These are phyloP conservation scores for Drosophila orena DNA, from an alignment of 1,140 invertebrate species.

Conservation along the genomic window DNA sequence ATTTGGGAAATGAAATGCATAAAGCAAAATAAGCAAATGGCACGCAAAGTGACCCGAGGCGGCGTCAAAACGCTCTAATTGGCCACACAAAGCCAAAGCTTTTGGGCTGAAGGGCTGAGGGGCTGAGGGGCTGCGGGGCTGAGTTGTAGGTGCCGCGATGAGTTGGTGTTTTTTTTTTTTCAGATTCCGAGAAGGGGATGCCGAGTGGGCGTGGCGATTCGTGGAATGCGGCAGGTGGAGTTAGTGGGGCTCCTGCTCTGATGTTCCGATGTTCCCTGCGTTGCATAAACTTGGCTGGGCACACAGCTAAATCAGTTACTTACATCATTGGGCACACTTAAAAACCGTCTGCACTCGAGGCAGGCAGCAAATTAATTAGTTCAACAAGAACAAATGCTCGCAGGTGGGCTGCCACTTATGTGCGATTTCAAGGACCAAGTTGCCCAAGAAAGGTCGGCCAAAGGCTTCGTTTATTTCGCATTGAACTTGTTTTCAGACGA, in stretches of 20 bases:
- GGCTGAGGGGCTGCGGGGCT: background rate
- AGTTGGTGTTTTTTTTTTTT: conserved; percentile 4
- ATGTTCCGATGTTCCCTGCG: too few species aligned
- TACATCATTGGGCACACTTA: background rate
- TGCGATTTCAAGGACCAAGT: conserved; percentile 27
- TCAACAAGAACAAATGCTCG: background rate
- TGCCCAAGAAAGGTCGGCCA: too few species aligned
- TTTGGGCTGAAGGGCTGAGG: background rate
- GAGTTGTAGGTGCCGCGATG: background rate
- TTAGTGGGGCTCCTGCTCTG: too few species aligned
- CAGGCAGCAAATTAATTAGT: background rate
- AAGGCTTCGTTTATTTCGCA: background rate
- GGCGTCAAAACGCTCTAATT: conserved; percentile 54
- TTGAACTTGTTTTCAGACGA: conserved; percentile 23
- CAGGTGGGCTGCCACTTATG: background rate
- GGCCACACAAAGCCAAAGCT: conserved; percentile 19
- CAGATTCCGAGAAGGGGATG: background rate
- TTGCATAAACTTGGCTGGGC: too few species aligned
- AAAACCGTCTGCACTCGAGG: background rate
- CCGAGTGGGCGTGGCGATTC: background rate
- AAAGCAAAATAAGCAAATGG: conserved; percentile 54
- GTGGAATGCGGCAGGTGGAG: too few species aligned
- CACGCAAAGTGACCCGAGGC: conserved; percentile 52
- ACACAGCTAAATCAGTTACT: background rate
- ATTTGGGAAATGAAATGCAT: conserved; percentile 55